Evolutionary conservation across 2,113 vertebrate genomes (phyloP), one percentile per base, ranked within the genome.

Genomic region (Phalacrocorax aristotelis): DNA sequence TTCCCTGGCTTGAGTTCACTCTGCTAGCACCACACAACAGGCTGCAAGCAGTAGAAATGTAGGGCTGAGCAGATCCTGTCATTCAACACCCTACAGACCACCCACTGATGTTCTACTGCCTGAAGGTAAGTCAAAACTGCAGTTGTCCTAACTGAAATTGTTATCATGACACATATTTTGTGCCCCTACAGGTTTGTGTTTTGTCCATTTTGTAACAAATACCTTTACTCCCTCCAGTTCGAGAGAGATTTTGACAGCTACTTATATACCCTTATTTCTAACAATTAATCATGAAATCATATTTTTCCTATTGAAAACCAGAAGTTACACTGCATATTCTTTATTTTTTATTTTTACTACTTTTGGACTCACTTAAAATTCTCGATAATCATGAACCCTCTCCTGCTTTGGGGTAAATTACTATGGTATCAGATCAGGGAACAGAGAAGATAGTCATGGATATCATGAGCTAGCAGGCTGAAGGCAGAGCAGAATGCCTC

Each of bases 101-200:
- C 8, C 2, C 72, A 40, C 0, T 2, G 36, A 36, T 12, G 7
- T 21, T 46, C n/a, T 25, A 2, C 29, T 29, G 27, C 51, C 40
- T 46, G 26, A 77, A 70, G 11, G 17, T 7, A 42, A 86, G 36
- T 27, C 34, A 70, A 32, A 90, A 65, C 18, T 36, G 46, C 38
- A n/a, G 18, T 9, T 68, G 14, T 72, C 19, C 75, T 22, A 52
- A 52, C 6, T 1, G 2, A 74, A 83, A 21, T 3, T 76, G 46
- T 65, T 76, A 71, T 3, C 4, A 74, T 6, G 15, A 23, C 46
- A 64, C 13, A 55, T 1, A 27, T 15, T 57, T 70, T 62, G 29
- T 54, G 30, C 16, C 54, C 29, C 60, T 81, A 11, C 22, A 52
- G 22, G 19, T 42, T 15, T 44, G 58, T 6, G 14, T 12, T 85